Conservation (phyloP, 1,140 invertebrate genomes). For the Acromyrmex echinatior region DNA sequence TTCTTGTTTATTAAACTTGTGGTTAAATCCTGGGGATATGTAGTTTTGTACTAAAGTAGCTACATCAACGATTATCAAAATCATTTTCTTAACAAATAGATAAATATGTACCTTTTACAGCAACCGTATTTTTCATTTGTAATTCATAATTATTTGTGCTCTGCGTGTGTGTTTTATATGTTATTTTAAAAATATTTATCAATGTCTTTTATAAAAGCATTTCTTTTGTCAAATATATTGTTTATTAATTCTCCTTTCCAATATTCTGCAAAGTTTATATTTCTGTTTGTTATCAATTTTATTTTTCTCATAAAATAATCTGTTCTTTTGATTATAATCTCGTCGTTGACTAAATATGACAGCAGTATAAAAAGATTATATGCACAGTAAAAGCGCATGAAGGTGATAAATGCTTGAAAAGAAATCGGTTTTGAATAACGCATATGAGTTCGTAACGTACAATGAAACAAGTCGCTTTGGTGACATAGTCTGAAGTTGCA, state of each 20-base stretch:
- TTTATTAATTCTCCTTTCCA: conserved; percentile 5
- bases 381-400: background rate
- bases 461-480: conserved; percentile 31
- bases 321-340: background rate
- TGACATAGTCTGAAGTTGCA: conserved; percentile 9
- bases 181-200: conserved; percentile 15
- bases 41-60: background rate
- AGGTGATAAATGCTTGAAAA: conserved; percentile 29
- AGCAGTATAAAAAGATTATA: background rate
- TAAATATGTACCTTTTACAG: background rate
- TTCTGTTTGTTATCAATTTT: background rate
- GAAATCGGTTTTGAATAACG: background rate
- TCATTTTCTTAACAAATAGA: background rate
- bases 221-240: background rate
- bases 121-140: background rate
- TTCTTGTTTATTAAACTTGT: conserved; percentile 31
- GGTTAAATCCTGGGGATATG: background rate
- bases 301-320: conserved; percentile 5
- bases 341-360: background rate
- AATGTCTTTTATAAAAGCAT: background rate
- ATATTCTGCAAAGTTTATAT: background rate
- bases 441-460: conserved; percentile 35
- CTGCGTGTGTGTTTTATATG: background rate
- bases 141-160: background rate
- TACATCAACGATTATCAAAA: conserved; percentile 9